phyloP scores from a whole-genome alignment of 2,888 invertebrate genomes.

The Geotrupes spiniger region DNA sequence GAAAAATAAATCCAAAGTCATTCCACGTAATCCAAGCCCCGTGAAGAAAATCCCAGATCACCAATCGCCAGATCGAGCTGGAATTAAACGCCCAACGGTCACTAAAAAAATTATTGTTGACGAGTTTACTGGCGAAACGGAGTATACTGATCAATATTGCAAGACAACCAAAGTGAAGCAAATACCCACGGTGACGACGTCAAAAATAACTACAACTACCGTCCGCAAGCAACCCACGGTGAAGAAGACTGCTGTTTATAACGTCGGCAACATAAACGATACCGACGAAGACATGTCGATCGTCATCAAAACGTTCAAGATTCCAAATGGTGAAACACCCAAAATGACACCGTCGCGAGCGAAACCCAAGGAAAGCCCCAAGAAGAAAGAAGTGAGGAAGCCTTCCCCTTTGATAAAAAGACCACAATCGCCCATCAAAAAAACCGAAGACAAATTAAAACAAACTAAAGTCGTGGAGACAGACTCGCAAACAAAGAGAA shows the following conservation, averaged over 20 bases:
- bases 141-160: constrained; percentile 25
- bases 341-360: constrained; percentile 34
- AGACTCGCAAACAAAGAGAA: constrained; percentile 30
- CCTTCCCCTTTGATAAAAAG: constrained; percentile 15
- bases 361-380: constrained; percentile 34
- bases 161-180: constrained; percentile 12
- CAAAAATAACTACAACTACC: constrained; percentile 3
- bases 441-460: constrained; percentile 18
- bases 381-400: constrained; percentile 21
- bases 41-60: constrained; percentile 8
- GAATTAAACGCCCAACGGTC: constrained; percentile 6
- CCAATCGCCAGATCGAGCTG: constrained; percentile 9
- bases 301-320: constrained; percentile 36
- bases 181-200: constrained; percentile 4
- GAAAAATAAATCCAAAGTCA: constrained; percentile 29
- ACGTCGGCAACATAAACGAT: constrained; percentile 33
- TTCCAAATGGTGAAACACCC: constrained; percentile 3
- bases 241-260: constrained; percentile 12
- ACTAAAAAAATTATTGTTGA: constrained; percentile 9
- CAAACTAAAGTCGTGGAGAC: constrained; percentile 6
- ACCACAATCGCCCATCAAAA: constrained; percentile 25
- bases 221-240: constrained; percentile 8
- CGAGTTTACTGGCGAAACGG: constrained; percentile 12
- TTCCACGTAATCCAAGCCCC: neutral
- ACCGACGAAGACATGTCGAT: constrained; percentile 29